Percentiles rank a stretch among this genome's conserved stretches.
Evolutionary conservation across 2,113 vertebrate genomes (phyloP).

Genomic region (Ellobius talpinus): DNA sequence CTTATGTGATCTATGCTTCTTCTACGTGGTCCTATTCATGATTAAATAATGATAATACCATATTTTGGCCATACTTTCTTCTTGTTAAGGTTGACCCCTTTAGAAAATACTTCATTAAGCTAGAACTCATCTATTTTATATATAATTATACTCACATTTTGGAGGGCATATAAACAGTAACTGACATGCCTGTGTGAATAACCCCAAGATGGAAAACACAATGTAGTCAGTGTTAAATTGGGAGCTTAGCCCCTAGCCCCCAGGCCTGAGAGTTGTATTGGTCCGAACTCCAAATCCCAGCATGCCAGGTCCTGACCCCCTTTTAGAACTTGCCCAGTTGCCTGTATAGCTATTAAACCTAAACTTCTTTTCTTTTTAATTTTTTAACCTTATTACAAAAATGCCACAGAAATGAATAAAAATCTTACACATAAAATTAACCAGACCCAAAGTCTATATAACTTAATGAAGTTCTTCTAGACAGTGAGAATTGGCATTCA

Average conservation of each 20-base stretch:
- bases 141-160: background rate
- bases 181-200: background rate
- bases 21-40: background rate
- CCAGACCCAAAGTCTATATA: background rate
- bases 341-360: conserved; percentile 34
- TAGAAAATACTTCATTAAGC: background rate
- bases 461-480: background rate
- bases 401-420: background rate
- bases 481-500: background rate
- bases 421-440: background rate
- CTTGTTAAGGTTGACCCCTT: conserved; percentile 29
- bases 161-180: background rate
- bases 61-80: conserved; percentile 32
- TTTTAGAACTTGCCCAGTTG: background rate
- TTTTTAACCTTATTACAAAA: background rate
- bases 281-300: no score
- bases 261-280: no score
- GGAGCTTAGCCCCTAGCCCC: no score
- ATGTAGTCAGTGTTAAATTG: background rate
- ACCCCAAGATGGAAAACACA: background rate
- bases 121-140: background rate
- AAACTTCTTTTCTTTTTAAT: background rate
- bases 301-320: no score
- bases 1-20: background rate
- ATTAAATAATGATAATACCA: background rate